Evolutionary conservation across 2,888 invertebrate species (phyloP).

Genomic region (Polyommatus icarus): DNA sequence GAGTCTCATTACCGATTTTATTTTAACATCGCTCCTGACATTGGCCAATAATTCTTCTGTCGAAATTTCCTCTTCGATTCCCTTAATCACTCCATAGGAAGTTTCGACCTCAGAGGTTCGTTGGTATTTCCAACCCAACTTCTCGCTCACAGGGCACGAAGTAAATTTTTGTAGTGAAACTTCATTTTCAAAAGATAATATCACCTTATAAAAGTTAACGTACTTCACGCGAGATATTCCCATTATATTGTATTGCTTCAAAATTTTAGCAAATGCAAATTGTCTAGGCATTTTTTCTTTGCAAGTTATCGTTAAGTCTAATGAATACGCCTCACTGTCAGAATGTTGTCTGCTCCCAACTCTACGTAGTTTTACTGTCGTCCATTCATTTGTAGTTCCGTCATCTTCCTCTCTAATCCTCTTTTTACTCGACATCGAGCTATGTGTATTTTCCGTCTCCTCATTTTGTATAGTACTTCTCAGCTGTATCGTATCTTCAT

Average conservation of each 20-base stretch:
- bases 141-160: slow-evolving; percentile 27
- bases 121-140: slow-evolving; percentile 37
- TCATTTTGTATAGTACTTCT: neutral
- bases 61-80: slow-evolving; percentile 36
- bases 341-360: neutral
- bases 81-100: slow-evolving; percentile 38
- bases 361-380: neutral
- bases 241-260: slow-evolving; percentile 34
- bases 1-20: slow-evolving; percentile 33
- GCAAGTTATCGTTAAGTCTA: neutral
- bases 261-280: slow-evolving; percentile 29
- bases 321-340: neutral
- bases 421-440: neutral
- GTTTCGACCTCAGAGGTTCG: slow-evolving; percentile 36
- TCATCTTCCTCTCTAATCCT: neutral
- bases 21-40: slow-evolving; percentile 31
- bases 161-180: slow-evolving; percentile 31
- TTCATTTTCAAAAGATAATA: slow-evolving; percentile 34
- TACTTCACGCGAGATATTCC: slow-evolving; percentile 36
- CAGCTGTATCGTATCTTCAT: neutral
- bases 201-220: slow-evolving; percentile 37
- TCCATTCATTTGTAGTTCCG: neutral
- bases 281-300: slow-evolving; percentile 23
- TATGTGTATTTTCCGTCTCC: neutral
- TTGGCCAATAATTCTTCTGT: slow-evolving; percentile 36